phyloP scores from a whole-genome alignment of 2,113 vertebrate genomes.

The Tretioscincus oriximinensis region DNA sequence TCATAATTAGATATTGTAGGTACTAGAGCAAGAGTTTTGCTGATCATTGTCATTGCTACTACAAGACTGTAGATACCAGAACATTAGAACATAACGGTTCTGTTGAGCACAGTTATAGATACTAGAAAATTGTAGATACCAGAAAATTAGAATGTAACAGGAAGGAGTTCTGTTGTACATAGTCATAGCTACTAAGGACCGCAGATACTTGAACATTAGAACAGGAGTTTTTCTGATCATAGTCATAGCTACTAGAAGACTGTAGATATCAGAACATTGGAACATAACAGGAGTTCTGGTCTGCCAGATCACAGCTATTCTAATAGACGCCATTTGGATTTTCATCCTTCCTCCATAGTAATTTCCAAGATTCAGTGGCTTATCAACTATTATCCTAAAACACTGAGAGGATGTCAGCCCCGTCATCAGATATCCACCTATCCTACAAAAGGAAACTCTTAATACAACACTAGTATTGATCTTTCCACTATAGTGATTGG shows the following conservation, averaged over 20 bases:
- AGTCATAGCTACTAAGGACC: neutral
- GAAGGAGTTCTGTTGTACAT: no score
- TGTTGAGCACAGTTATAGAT: neutral
- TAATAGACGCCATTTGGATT: neutral
- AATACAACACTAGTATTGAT: no score
- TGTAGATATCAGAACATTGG: neutral
- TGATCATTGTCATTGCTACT: neutral
- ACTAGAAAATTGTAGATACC: neutral
- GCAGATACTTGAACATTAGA: neutral
- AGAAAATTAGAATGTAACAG: no score
- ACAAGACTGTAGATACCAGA: neutral
- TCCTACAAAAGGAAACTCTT: neutral
- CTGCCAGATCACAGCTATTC: no score
- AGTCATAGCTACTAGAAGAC: neutral
- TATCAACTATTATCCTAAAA: neutral
- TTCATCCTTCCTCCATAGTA: constrained; percentile 9
- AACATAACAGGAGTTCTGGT: no score
- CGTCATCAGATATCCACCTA: neutral
- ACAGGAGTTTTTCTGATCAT: no score
- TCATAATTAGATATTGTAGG: no score
- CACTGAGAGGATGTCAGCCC: neutral
- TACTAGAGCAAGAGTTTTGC: no score
- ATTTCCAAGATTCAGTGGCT: neutral
- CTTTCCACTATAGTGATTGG: no score
- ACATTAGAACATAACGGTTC: no score